Base-by-base conservation (phyloP, 2,797 vertebrate genomes). In the Pangasius macronema region DNA sequence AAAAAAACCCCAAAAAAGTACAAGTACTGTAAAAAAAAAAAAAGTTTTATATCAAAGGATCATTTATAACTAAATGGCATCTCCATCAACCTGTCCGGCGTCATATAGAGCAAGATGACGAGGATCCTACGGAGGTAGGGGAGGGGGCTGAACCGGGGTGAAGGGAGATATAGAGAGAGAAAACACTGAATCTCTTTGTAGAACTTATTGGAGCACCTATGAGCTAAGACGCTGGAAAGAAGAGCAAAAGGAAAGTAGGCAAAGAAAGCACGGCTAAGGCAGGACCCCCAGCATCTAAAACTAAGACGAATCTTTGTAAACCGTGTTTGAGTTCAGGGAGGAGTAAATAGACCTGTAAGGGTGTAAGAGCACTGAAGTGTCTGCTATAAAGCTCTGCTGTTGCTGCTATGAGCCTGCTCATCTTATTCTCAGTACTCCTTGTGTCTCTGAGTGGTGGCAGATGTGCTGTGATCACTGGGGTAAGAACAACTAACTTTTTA, bases 391-490 rank as follows among this genome's bases (percentile, higher is more conserved):
- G 59, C 20, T 86, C 67, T 93, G 85, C 91, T 92, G 88, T 91
- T 93, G 92, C 91, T 93, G 93, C 84, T 94, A 95, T 95, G 95
- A 94, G 93, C 90, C 91, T 88, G 6, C 86, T 93, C 55, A 79
- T 95, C 89, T 93, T 90, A 70, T 91, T 96, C 89, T 95, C 94
- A 46, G 79, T 96, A 86, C 72, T 97, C 51, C 90, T 98, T 86
- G 91, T 96, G 85, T 94, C 97, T 80, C 89, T 96, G 85, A 95
- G 94, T 82, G 93, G 92, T 83, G 95, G 95, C 22, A 94, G 94
- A 90, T 95, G 96, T 89, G 97, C 97, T 0, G 94, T 98, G 90
- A 98, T 98, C 93, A 98, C 98, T 0, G 97, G 98, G 96, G 97
- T 99, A 85, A 85, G 84, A 49, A 6, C 39, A 61, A 61, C 36